Evolutionary conservation across 2,888 invertebrate genomes (phyloP).

Genomic region (Mimas tiliae): DNA sequence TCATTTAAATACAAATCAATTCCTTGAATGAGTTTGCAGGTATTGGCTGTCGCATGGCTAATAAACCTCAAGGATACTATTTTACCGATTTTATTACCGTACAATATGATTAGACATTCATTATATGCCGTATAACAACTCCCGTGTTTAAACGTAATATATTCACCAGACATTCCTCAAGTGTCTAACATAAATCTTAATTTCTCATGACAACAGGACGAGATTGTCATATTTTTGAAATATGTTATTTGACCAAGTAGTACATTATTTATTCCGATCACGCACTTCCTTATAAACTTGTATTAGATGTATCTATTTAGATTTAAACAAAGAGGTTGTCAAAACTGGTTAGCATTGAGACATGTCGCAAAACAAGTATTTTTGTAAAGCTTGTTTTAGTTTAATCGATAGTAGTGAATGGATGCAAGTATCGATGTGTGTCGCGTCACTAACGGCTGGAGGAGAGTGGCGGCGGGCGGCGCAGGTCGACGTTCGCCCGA

Average conservation of each 20-base stretch:
- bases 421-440: conserved; percentile 38
- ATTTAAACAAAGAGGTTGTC: conserved; percentile 4
- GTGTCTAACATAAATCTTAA: conserved; percentile 14
- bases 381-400: not conserved
- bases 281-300: conserved; percentile 12
- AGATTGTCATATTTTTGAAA: conserved; percentile 8
- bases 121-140: conserved; percentile 13
- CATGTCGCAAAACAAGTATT: conserved; percentile 2
- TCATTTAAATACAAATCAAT: conserved; percentile 20
- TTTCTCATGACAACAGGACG: conserved; percentile 9
- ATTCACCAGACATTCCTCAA: conserved; percentile 23
- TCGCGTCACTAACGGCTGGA: conserved; percentile 50
- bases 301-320: conserved; percentile 18
- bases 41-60: not conserved
- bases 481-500: conserved; percentile 77
- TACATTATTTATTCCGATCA: conserved; percentile 14
- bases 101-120: conserved; percentile 27
- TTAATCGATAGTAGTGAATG: conserved; percentile 37
- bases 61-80: not conserved
- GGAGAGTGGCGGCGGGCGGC: conserved; percentile 50
- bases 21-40: not conserved
- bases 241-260: conserved; percentile 2
- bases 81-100: conserved; percentile 25
- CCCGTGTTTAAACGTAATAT: conserved; percentile 15
- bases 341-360: conserved; percentile 13